Evolutionary conservation across 2,113 vertebrate species (phyloP), one percentile per base, ranked within the genome.

Genomic region (Ameiurus melas): DNA sequence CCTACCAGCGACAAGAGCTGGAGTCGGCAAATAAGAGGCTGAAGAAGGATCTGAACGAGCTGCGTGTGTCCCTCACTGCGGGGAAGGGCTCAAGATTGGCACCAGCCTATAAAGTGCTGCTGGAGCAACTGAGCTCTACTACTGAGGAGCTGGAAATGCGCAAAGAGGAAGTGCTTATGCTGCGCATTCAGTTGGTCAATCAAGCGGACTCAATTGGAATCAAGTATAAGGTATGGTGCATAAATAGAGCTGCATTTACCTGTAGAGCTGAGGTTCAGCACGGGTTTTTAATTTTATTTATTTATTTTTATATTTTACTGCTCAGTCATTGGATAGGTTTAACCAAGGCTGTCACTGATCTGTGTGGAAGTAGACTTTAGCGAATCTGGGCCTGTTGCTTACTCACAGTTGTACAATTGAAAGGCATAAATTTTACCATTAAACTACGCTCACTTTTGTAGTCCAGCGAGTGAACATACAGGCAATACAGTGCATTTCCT

Each of bases 161-260:
- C 14, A 99, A 98, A 92, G 98, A 99, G 57, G 98, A 99, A 85
- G 98, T 99, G 89, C 96, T 99, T 82, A 98, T 99, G 89, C 93
- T 99, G 53, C 94, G 97, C 62, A 98, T 98, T 55, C 98, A 99
- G 87, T 95, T 99, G 47, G 97, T 99, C 53, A 98, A 96, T 92
- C 97, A 98, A 75, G 98, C 98, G 75, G 97, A 96, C 2, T 96
- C n/a, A n/a, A n/a, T n/a, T n/a, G n/a, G n/a, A n/a, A n/a, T 97
- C 51, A 97, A 97, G 57, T 96, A 96, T 87, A 99, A 97, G 96
- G 98, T 99, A 89, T 66, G 25, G 27, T 30, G 27, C n/a, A 47
- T 16, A 58, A 51, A 6, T 27, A 51, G 13, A 55, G 39, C 22
- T 57, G 33, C 8, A 27, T 16, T 27, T 53, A 79, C 27, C 47